Evolutionary conservation across 1,140 invertebrate species (phyloP), one percentile per base, ranked within the genome.

Genomic region (Zaprionus kolodkinae): DNA sequence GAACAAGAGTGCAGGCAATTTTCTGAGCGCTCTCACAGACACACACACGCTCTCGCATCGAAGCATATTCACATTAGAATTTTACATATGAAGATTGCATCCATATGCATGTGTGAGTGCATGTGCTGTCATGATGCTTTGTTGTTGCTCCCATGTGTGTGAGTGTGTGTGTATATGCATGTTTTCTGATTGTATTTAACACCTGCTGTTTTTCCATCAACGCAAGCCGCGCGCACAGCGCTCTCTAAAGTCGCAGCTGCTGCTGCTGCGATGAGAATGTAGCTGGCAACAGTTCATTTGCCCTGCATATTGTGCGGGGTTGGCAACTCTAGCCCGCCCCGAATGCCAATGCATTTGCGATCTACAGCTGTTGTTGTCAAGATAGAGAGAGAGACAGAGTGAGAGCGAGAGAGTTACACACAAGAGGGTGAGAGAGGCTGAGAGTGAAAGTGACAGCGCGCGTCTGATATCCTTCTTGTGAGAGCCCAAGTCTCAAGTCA

Each of bases 131-230:
- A 7, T 84, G 21, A 21, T 21, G 21, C 21, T 45, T 74, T 73
- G 76, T 64, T 71, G 64, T 59, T 74, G 40, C 55, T 65, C 38
- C 6, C 6, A 7, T 66, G 36, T 61, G 35, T 72, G 62, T 75
- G 45, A 61, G 52, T 65, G 50, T 56, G 43, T 9, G 33, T 35
- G 6, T 35, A 10, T 76, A 63, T 52, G 50, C 52, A 74, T 45
- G 48, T 61, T 72, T 82, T 76, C 79, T 74, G 68, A 73, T 84
- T 84, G 82, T 80, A 72, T 78, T 88, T 78, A 87, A 84, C 84
- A 87, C 84, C 84, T 87, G 83, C 84, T 87, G 83, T 83, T 80
- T 76, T 84, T 84, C 64, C 80, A 87, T 87, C 84, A 88, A 54
- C 61, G 60, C 52, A 33, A 65, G 56, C 56, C 48, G 61, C 68